Evolutionary conservation across 2,888 invertebrate species (phyloP).

Genomic region (Holacanthella duospinosa): DNA sequence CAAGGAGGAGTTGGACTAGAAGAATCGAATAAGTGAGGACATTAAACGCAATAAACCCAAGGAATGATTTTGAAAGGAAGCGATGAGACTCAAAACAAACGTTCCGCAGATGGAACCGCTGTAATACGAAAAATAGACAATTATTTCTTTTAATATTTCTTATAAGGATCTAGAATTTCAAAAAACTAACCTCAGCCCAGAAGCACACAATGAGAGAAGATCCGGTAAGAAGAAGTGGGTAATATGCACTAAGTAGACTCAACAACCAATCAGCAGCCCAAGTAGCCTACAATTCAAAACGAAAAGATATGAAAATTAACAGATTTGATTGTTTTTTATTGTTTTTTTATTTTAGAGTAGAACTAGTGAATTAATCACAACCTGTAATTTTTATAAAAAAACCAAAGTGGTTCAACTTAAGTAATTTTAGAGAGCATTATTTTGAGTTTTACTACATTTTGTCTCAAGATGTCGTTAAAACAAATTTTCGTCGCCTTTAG

Average conservation of each 20-base stretch:
- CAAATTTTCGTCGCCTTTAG: no score
- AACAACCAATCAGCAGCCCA: constrained; percentile 76
- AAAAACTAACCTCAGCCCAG: constrained; percentile 75
- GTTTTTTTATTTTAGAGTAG: no score
- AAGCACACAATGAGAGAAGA: constrained; percentile 84
- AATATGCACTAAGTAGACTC: constrained; percentile 77
- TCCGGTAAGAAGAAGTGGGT: constrained; percentile 76
- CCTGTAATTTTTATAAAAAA: no score
- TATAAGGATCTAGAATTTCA: not conserved
- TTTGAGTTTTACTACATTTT: no score
- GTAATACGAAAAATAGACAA: constrained; percentile 26
- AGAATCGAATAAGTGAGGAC: constrained; percentile 75
- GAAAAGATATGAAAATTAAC: no score
- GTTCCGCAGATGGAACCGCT: constrained; percentile 81
- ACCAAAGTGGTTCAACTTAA: no score
- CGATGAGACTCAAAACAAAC: constrained; percentile 77
- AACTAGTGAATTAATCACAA: no score
- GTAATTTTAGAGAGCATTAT: no score
- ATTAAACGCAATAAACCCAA: constrained; percentile 81
- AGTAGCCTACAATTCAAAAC: constrained; percentile 52
- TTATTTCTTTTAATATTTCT: not conserved
- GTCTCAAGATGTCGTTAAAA: no score
- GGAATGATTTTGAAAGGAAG: constrained; percentile 81
- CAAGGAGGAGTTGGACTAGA: constrained; percentile 57
- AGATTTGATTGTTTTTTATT: not conserved